A percentile compares a stretch with the other conserved stretches of the same genome.
phyloP scores from a whole-genome alignment of 2,113 vertebrate genomes.

The Plectropomus leopardus region DNA sequence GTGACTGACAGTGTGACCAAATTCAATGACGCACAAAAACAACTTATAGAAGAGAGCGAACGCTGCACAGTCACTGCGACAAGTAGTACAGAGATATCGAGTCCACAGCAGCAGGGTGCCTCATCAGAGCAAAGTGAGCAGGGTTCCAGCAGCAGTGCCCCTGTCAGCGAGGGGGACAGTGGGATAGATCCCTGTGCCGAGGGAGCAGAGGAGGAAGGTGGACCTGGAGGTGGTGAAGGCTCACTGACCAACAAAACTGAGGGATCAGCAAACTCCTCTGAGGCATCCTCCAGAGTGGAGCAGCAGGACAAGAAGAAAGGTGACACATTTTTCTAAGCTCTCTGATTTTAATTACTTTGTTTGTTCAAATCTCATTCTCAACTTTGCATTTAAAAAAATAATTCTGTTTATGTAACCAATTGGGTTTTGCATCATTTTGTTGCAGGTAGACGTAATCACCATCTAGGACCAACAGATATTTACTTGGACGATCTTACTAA shows the following conservation, averaged over 20 bases:
- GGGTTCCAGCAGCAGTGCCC: background rate
- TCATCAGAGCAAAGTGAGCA: conserved; percentile 25
- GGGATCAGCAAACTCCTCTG: conserved; percentile 27
- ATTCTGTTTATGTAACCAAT: background rate
- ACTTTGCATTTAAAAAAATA: background rate
- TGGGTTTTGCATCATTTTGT: conserved; percentile 4
- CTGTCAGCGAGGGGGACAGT: conserved; percentile 59
- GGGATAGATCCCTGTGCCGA: conserved; percentile 61
- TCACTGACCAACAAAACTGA: conserved; percentile 49
- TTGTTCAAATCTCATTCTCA: background rate
- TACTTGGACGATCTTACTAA: conserved; percentile 89
- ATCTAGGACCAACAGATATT: conserved; percentile 87
- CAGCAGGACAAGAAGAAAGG: conserved; percentile 80
- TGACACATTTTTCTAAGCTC: conserved; percentile 43
- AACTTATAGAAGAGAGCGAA: conserved; percentile 17
- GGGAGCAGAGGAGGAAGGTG: conserved; percentile 56
- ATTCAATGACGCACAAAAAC: conserved; percentile 4
- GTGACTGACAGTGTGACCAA: conserved; percentile 23
- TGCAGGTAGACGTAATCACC: conserved; percentile 84
- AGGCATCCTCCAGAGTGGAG: conserved; percentile 62
- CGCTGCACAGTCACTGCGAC: background rate
- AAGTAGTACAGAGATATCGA: background rate
- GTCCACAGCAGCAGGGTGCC: conserved; percentile 16
- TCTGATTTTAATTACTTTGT: background rate
- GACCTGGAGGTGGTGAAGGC: conserved; percentile 1